These are phyloP conservation scores for Nasonovia ribisnigri DNA, from an alignment of 2,888 invertebrate species.

Conservation along the genomic window DNA sequence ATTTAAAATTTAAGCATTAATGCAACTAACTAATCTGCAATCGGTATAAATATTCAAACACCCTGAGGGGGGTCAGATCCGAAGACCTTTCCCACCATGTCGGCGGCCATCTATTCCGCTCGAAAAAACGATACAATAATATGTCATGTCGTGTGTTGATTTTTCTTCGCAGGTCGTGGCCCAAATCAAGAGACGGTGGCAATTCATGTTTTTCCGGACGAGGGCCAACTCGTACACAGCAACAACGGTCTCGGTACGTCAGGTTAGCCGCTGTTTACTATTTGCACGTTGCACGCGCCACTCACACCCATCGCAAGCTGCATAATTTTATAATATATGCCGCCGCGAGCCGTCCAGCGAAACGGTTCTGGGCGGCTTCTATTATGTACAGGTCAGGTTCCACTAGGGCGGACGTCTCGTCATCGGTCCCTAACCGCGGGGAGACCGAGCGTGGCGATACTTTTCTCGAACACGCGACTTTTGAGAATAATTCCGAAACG, in stretches of 20 bases:
- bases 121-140: not conserved
- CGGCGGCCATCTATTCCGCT: not conserved
- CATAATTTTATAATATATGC: not conserved
- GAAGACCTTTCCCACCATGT: not conserved
- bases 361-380: no score
- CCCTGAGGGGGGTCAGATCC: no score
- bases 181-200: conserved; percentile 86
- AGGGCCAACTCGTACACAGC: conserved; percentile 87
- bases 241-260: conserved; percentile 88
- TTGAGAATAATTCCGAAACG: not conserved
- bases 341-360: not conserved
- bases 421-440: not conserved
- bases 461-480: not conserved
- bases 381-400: no score
- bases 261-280: conserved; percentile 68
- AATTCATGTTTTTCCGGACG: conserved; percentile 80
- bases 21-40: no score
- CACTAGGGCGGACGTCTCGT: not conserved
- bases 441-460: not conserved
- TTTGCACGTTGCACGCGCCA: conserved; percentile 69
- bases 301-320: not conserved
- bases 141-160: not conserved
- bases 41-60: not conserved
- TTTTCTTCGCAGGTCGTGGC: conserved; percentile 75
- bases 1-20: not conserved